phyloP scores from a whole-genome alignment of 2,113 vertebrate species.

The Calyptomena viridis region DNA sequence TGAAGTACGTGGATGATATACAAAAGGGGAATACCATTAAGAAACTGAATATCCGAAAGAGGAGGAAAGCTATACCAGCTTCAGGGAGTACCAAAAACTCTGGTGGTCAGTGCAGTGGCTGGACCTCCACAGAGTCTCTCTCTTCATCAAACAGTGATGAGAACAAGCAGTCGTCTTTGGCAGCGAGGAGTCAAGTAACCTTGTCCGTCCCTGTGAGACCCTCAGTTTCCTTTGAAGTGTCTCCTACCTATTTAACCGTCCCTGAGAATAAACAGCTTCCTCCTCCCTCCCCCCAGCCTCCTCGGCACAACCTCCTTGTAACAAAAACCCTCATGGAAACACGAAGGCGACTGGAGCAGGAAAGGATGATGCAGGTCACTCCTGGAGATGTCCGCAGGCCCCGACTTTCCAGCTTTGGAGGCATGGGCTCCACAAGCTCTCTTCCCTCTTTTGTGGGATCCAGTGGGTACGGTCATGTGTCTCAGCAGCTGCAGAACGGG shows the following conservation, averaged over 20 bases:
- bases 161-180: slow-evolving; percentile 80
- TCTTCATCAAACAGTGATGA: slow-evolving; percentile 94
- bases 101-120: slow-evolving; percentile 74
- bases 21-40: slow-evolving; percentile 95
- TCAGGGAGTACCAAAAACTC: slow-evolving; percentile 53
- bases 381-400: slow-evolving; percentile 84
- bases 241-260: slow-evolving; percentile 71
- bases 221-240: slow-evolving; percentile 70
- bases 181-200: slow-evolving; percentile 71
- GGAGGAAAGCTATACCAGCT: slow-evolving; percentile 75
- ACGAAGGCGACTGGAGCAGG: slow-evolving; percentile 89
- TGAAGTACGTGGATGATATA: slow-evolving; percentile 98
- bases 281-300: slow-evolving; percentile 86
- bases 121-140: slow-evolving; percentile 92
- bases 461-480: slow-evolving; percentile 68
- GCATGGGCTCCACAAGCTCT: slow-evolving; percentile 89
- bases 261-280: slow-evolving; percentile 83
- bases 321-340: slow-evolving; percentile 99
- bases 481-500: slow-evolving; percentile 83
- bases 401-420: slow-evolving; percentile 91
- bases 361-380: slow-evolving; percentile 82
- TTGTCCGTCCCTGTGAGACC: slow-evolving; percentile 68
- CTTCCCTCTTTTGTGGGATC: slow-evolving; percentile 88
- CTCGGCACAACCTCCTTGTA: slow-evolving; percentile 89
- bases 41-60: slow-evolving; percentile 90